Evolutionary conservation across 1,140 invertebrate species (phyloP).

Genomic region (Stegodyphus mimosarum): DNA sequence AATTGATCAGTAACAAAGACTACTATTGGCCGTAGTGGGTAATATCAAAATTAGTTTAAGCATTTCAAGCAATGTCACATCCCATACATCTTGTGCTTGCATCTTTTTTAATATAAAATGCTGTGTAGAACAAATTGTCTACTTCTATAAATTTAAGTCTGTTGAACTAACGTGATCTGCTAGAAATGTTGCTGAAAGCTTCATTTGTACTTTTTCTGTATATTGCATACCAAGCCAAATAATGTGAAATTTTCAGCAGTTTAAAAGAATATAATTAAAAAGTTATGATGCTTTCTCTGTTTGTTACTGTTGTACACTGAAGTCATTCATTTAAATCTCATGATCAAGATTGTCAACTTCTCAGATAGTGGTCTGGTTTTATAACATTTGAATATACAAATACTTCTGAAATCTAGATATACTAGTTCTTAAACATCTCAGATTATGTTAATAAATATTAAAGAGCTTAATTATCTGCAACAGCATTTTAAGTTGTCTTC

Average conservation of each 20-base stretch:
- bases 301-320: not conserved
- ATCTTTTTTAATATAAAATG: constrained; percentile 57
- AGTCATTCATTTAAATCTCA: too few relatives aligned
- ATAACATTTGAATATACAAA: too few relatives aligned
- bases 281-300: constrained; percentile 53
- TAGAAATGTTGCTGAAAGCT: constrained; percentile 59
- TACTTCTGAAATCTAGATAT: too few relatives aligned
- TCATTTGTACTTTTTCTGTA: constrained; percentile 60
- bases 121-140: constrained; percentile 61
- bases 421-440: too few relatives aligned
- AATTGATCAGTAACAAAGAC: constrained; percentile 36
- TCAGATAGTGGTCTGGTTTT: too few relatives aligned
- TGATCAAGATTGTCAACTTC: too few relatives aligned
- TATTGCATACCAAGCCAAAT: constrained; percentile 60
- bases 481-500: too few relatives aligned
- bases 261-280: constrained; percentile 48
- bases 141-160: constrained; percentile 50
- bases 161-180: constrained; percentile 54
- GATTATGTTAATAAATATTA: too few relatives aligned
- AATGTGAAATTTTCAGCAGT: constrained; percentile 61
- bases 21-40: constrained; percentile 50
- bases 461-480: too few relatives aligned
- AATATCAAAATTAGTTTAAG: constrained; percentile 50
- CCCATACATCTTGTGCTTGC: constrained; percentile 54
- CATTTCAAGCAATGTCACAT: constrained; percentile 54